A percentile compares a stretch with the other conserved stretches of the same genome.
phyloP scores from a whole-genome alignment of 2,888 invertebrate species.

The Noctua janthina region DNA sequence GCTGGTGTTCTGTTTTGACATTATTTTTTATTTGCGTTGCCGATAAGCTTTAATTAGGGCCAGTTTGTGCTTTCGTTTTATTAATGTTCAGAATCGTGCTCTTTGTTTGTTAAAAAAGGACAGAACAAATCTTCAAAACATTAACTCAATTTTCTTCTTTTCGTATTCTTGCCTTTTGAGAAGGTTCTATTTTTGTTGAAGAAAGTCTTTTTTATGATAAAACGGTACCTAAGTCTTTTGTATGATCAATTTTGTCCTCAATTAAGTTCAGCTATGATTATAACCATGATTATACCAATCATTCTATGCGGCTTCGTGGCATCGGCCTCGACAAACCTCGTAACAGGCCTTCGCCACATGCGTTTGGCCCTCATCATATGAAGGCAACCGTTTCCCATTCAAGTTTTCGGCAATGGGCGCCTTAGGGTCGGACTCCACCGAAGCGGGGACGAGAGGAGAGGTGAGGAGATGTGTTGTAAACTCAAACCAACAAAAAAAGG shows the following conservation, averaged over 20 bases:
- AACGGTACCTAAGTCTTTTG: not conserved
- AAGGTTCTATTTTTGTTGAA: not conserved
- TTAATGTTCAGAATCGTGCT: conserved; percentile 3
- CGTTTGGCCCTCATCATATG: not conserved
- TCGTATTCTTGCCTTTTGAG: too few species aligned
- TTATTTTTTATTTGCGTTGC: conserved; percentile 1
- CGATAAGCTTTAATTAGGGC: conserved; percentile 20
- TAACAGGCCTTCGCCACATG: not conserved
- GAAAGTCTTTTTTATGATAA: too few species aligned
- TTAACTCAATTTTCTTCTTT: not conserved
- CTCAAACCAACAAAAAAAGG: too few species aligned
- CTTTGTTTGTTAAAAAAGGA: not conserved
- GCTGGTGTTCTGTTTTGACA: not conserved
- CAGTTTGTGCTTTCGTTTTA: not conserved
- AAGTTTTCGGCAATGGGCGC: too few species aligned
- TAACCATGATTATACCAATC: not conserved
- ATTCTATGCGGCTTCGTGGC: not conserved
- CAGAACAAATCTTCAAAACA: not conserved
- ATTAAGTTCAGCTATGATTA: not conserved
- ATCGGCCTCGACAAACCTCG: not conserved
- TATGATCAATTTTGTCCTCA: not conserved
- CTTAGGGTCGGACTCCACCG: too few species aligned
- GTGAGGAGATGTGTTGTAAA: too few species aligned
- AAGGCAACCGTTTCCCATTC: not conserved
- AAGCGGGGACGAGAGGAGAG: too few species aligned